Conservation (phyloP, 2,797 vertebrate species). For the Eurystomus glaucurus region DNA sequence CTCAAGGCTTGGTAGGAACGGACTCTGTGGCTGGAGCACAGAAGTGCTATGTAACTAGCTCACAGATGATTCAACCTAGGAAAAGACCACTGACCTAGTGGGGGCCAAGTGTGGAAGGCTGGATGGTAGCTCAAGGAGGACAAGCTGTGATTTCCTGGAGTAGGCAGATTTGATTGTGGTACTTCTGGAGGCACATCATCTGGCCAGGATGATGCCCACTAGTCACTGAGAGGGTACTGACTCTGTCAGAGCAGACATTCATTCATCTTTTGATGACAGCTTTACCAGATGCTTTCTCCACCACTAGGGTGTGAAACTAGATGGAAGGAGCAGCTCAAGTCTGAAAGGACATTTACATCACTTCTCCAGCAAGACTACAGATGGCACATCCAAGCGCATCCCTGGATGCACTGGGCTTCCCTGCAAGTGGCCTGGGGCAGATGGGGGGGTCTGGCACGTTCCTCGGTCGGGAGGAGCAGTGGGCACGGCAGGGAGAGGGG, state of each 20-base stretch:
- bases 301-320: not conserved
- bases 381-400: not conserved
- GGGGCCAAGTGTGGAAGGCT: not conserved
- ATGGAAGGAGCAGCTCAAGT: not conserved
- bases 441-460: not conserved
- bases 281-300: not conserved
- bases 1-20: not conserved
- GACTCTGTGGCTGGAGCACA: slow-evolving; percentile 1
- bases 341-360: not conserved
- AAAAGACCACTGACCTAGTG: not conserved
- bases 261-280: not conserved
- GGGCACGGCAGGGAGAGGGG: slow-evolving; percentile 60
- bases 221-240: not conserved
- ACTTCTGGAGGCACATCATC: not conserved
- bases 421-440: not conserved
- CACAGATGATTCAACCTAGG: not conserved
- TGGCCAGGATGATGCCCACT: not conserved
- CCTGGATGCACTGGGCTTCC: not conserved
- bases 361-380: slow-evolving; percentile 25
- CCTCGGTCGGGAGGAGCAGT: slow-evolving; percentile 11
- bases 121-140: not conserved
- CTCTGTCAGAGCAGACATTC: not conserved
- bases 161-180: not conserved
- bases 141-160: not conserved
- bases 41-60: not conserved